Evolutionary conservation across 2,113 vertebrate species (phyloP), one percentile per base, ranked within the genome.

Genomic region (Thunnus thynnus): DNA sequence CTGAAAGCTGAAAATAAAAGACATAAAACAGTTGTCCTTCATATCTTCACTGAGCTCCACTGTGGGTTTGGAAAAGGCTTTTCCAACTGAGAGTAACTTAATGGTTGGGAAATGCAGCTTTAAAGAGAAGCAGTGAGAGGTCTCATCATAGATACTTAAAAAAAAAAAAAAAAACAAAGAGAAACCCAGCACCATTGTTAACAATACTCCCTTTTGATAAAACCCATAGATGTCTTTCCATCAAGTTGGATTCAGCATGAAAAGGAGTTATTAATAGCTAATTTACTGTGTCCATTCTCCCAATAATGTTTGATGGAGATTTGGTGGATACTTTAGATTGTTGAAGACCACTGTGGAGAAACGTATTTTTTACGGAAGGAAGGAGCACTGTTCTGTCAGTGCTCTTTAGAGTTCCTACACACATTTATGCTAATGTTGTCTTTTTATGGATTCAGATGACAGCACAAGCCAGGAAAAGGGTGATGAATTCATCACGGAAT

Each of bases 401-500:
- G 58, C 72, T 72, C 56, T 83, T 77, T 64, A 66, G 74, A 73
- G 65, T 72, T 79, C 72, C 52, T 32, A 75, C 46, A 50, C 73
- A 82, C 76, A 69, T 90, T 90, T 76, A 91, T 88, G 86, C 85
- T 85, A 86, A 92, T 89, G 81, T 71, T 64, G 72, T 52, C 70
- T 82, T 74, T 83, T 85, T 80, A 71, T 84, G 75, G 81, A 91
- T 88, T 78, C 76, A 63, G 74, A 82, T 47, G 67, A 72, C 80
- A 67, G 63, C 72, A 32, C 3, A 57, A 80, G 84, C 76, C 73
- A 41, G 71, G 62, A 64, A 83, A 82, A 22, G 22, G 67, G 47
- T 80, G 90, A 89, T 88, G 88, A 86, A 91, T 90, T 91, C 80
- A 90, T 92, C 86, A 89, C 70, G 77, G 69, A 73, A 72, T 62